phyloP scores from a whole-genome alignment of 2,888 invertebrate genomes.

The Saturnia japonica region DNA sequence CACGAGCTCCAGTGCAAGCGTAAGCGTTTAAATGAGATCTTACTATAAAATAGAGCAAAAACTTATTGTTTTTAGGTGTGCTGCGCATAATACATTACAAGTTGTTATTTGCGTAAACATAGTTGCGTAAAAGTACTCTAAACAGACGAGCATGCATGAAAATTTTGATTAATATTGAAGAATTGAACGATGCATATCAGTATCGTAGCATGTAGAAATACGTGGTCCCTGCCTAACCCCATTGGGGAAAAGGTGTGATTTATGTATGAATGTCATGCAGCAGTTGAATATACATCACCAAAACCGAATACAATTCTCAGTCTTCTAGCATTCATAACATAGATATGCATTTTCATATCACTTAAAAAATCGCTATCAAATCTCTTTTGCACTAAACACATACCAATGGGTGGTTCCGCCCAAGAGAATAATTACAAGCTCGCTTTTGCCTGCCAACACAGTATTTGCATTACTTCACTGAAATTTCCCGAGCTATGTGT shows the following conservation, averaged over 20 bases:
- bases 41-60: not conserved
- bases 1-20: slow-evolving; percentile 22
- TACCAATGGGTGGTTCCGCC: slow-evolving; percentile 40
- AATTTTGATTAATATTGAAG: no score
- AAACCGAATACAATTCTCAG: not conserved
- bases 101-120: not conserved
- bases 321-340: not conserved
- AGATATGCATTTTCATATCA: not conserved
- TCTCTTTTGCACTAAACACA: slow-evolving; percentile 6
- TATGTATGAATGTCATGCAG: no score
- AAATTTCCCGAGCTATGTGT: slow-evolving; percentile 8
- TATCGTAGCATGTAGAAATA: no score
- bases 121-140: no score
- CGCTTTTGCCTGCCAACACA: slow-evolving; percentile 54
- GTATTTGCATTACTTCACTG: slow-evolving; percentile 58
- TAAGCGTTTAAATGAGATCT: not conserved
- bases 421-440: slow-evolving; percentile 58
- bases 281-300: not conserved
- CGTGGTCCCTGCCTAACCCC: no score
- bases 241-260: no score
- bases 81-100: no score
- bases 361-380: slow-evolving; percentile 14
- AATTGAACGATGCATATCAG: no score
- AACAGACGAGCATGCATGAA: no score
- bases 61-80: not conserved